Conservation (phyloP, 2,888 invertebrate genomes). For the Lumbricus terrestris region DNA sequence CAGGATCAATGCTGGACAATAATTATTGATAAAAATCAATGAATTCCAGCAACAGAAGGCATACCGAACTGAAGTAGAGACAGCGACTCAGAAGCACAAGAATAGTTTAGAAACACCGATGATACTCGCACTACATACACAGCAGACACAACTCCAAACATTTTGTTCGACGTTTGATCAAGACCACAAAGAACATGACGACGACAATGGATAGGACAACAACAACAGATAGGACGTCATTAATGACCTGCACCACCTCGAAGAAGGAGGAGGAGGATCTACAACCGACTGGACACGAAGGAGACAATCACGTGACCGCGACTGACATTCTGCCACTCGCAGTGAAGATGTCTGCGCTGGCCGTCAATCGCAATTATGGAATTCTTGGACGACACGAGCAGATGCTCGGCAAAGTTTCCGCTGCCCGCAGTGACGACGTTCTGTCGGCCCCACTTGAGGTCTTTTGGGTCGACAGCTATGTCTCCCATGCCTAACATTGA, state of each 20-base stretch:
- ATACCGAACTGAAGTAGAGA: not conserved
- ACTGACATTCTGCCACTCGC: conserved; percentile 15
- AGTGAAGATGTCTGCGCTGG: conserved; percentile 7
- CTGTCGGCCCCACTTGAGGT: not conserved
- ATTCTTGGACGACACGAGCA: conserved; percentile 4
- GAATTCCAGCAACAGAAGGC: not conserved
- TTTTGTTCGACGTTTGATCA: not conserved
- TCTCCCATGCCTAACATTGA: not conserved
- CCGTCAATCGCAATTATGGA: conserved; percentile 8
- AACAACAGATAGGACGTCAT: not conserved
- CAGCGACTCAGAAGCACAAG: not conserved
- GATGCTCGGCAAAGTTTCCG: conserved; percentile 7
- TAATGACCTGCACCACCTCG: not conserved
- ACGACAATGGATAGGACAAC: not conserved
- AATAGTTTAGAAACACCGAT: not conserved
- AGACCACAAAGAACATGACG: not conserved
- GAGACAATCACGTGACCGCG: not conserved
- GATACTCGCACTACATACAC: not conserved
- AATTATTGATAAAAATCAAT: not conserved
- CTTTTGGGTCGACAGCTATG: not conserved
- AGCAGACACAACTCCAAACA: not conserved
- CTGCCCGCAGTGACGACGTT: not conserved
- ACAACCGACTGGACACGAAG: not conserved
- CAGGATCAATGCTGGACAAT: too few species aligned
- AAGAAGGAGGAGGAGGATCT: not conserved